A percentile compares a stretch with the other conserved stretches of the same genome.
Conservation (phyloP, 2,888 invertebrate genomes). For the Xylocampa areola region DNA sequence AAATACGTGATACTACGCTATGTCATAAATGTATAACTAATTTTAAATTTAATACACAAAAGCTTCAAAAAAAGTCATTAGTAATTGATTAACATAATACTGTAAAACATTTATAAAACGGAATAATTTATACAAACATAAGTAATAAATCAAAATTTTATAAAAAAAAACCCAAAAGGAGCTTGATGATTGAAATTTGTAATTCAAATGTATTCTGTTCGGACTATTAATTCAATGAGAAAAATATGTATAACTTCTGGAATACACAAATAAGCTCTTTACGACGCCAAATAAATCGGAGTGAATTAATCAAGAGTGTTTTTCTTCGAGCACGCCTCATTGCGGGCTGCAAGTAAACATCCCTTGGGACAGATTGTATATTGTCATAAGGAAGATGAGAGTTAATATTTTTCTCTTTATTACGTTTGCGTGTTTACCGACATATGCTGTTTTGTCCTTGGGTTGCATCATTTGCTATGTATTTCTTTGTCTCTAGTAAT, state of each 20-base stretch:
- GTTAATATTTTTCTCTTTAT: constrained; percentile 48
- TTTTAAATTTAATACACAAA: too few relatives aligned
- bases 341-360: constrained; percentile 72
- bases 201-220: constrained; percentile 54
- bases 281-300: constrained; percentile 67
- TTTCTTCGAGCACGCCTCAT: constrained; percentile 72
- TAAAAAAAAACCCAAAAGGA: constrained; percentile 30
- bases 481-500: too few relatives aligned
- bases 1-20: too few relatives aligned
- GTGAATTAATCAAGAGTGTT: constrained; percentile 76
- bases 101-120: constrained; percentile 16
- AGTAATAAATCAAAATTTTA: constrained; percentile 32
- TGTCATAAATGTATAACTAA: too few relatives aligned
- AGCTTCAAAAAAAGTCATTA: constrained; percentile 11
- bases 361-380: constrained; percentile 65
- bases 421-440: constrained; percentile 6
- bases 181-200: constrained; percentile 37
- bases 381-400: constrained; percentile 66
- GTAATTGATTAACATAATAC: constrained; percentile 28
- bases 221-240: constrained; percentile 42
- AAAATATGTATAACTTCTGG: constrained; percentile 54
- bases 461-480: too few relatives aligned
- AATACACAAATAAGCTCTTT: constrained; percentile 59
- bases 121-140: constrained; percentile 19
- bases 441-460: neutral